A percentile compares a stretch with the other conserved stretches of the same genome.
phyloP scores from a whole-genome alignment of 1,140 invertebrate species.

The Eumeta japonica region DNA sequence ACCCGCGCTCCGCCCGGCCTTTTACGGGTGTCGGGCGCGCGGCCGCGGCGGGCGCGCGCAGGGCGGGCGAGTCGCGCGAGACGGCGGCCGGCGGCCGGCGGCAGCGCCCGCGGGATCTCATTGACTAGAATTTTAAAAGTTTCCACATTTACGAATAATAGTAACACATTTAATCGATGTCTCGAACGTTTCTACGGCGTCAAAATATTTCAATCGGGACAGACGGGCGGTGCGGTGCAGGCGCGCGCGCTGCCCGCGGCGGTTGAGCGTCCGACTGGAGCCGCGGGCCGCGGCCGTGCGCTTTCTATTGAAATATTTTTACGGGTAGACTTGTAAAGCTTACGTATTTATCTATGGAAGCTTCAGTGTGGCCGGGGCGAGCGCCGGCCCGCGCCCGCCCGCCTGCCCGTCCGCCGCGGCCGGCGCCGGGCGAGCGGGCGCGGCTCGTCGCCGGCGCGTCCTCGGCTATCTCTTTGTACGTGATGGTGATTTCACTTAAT shows the following conservation, averaged over 20 bases:
- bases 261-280: conserved; percentile 44
- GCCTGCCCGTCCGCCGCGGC: background rate
- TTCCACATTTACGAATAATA: conserved; percentile 46
- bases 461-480: no score
- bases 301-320: conserved; percentile 27
- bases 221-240: conserved; percentile 8
- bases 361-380: conserved; percentile 23
- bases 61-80: no score
- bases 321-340: conserved; percentile 31
- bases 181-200: conserved; percentile 33
- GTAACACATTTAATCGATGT: conserved; percentile 56
- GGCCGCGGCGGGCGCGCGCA: no score
- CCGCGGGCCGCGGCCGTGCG: conserved; percentile 18
- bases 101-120: no score
- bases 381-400: background rate
- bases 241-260: conserved; percentile 23
- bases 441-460: no score
- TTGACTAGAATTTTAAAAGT: no score
- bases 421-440: background rate
- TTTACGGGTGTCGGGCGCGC: no score
- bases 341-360: conserved; percentile 55
- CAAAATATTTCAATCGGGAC: conserved; percentile 26
- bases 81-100: no score
- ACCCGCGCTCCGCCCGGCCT: no score
- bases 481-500: conserved; percentile 31